Percentiles rank a stretch among this genome's conserved stretches.
Evolutionary conservation across 2,113 vertebrate species (phyloP).

Genomic region (Sylvia atricapilla): DNA sequence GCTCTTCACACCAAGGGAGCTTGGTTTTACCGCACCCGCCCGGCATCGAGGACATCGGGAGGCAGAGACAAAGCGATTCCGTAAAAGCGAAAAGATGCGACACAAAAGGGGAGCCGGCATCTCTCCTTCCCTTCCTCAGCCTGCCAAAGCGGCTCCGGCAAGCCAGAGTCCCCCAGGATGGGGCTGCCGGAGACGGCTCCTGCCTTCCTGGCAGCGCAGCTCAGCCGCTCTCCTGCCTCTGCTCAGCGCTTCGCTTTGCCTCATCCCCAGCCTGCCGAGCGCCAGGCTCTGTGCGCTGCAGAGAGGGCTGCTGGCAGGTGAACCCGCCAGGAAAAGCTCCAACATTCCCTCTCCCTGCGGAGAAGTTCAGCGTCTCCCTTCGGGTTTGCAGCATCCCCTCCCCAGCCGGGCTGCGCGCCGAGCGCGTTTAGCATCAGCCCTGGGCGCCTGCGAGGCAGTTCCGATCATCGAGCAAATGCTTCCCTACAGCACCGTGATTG

Average conservation of each 20-base stretch:
- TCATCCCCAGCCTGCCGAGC: background rate
- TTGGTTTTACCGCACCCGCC: background rate
- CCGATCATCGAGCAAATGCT: background rate
- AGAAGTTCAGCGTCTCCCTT: constrained; percentile 14
- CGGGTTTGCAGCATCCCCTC: background rate
- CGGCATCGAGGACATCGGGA: background rate
- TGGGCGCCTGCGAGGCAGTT: background rate
- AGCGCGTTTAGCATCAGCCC: background rate
- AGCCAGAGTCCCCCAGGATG: background rate
- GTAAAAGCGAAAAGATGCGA: background rate
- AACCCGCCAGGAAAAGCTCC: background rate
- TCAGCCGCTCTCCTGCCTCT: background rate
- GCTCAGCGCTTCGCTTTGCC: background rate
- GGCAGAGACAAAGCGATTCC: constrained; percentile 10
- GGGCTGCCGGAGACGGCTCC: background rate
- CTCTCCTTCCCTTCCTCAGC: background rate
- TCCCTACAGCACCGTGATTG: background rate
- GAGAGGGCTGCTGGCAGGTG: background rate
- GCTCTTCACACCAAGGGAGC: background rate
- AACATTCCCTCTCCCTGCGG: background rate
- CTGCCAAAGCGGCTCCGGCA: background rate
- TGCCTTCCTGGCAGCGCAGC: background rate
- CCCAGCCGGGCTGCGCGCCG: background rate
- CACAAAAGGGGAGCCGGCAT: background rate
- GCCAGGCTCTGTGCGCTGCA: background rate